These are phyloP conservation scores for Apis dorsata DNA, from an alignment of 1,140 invertebrate genomes.

Conservation along the genomic window DNA sequence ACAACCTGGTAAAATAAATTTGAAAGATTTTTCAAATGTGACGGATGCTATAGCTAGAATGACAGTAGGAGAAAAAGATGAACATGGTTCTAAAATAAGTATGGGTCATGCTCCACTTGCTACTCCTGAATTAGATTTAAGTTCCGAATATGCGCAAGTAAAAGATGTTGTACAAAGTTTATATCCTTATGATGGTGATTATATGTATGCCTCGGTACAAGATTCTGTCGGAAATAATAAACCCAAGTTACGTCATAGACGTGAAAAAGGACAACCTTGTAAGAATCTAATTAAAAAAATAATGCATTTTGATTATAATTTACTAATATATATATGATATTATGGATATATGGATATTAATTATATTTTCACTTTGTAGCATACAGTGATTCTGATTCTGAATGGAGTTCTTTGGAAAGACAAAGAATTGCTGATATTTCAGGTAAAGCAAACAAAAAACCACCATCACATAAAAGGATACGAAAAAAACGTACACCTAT, in stretches of 20 bases:
- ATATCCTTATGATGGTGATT: slow-evolving; percentile 83
- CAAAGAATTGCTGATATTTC: slow-evolving; percentile 84
- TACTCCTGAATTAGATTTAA: slow-evolving; percentile 88
- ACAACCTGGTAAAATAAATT: slow-evolving; percentile 93
- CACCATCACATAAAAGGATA: slow-evolving; percentile 88
- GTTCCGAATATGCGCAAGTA: slow-evolving; percentile 85
- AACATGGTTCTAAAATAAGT: slow-evolving; percentile 78
- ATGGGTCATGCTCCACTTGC: slow-evolving; percentile 89
- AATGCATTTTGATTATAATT: background rate
- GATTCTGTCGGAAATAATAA: slow-evolving; percentile 83
- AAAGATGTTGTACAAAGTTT: slow-evolving; percentile 83
- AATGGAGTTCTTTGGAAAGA: slow-evolving; percentile 90
- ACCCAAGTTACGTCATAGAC: slow-evolving; percentile 82
- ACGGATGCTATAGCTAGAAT: slow-evolving; percentile 91
- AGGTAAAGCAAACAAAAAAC: slow-evolving; percentile 85
- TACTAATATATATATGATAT: slow-evolving; percentile 1
- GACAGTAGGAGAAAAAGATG: slow-evolving; percentile 84
- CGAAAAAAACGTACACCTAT: slow-evolving; percentile 88
- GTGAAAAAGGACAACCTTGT: slow-evolving; percentile 85
- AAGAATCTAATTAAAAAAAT: slow-evolving; percentile 59
- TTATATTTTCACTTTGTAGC: slow-evolving; percentile 77
- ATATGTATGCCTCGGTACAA: slow-evolving; percentile 83
- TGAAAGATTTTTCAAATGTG: slow-evolving; percentile 93
- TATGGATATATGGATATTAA: slow-evolving; percentile 7
- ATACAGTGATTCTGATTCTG: slow-evolving; percentile 93